Evolutionary conservation across 1,140 invertebrate species (phyloP), one percentile per base, ranked within the genome.

Genomic region (Neocloeon triangulifer): DNA sequence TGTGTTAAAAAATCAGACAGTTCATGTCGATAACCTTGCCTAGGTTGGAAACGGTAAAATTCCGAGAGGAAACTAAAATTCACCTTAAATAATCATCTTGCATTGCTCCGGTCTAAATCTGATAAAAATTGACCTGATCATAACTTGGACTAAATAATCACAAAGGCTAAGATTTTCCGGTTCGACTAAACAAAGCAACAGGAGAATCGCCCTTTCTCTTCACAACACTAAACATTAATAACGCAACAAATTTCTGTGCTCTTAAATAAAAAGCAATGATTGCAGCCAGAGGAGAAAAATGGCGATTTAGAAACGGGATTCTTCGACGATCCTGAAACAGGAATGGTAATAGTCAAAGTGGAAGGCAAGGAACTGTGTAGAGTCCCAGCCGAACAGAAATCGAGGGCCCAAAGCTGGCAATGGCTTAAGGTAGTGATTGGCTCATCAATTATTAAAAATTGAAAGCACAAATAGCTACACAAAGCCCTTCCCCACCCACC

Each of bases 331-430:
- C 47, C 46, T 19, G 43, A 47, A 27, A 41, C 46, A 16, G 52
- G 37, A 25, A 32, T 25, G 23, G 32, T 66, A 39, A 54, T 62
- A 41, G 52, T 67, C 43, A 49, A 64, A 42, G 58, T 57, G 39
- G 61, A 63, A 41, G 64, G 63, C 45, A 47, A 59, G 44, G 55
- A 64, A 51, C 55, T 67, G 44, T 52, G 49, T 55, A 59, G 58
- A 53, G 58, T 66, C 45, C 61, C 62, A 31, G 56, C 61, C 32
- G 52, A 59, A 42, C 61, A 56, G 49, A 61, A 59, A 49, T 56
- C 56, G 45, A 60, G 56, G 47, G 54, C 55, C 39, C n/a, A n/a
- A n/a, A 61, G 66, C 53, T 69, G 66, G 66, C 61, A 58, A 50
- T 66, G 65, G 64, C 50, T 68, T 46, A 67, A 69, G 66, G 66